These are phyloP conservation scores for Sminthurinus aureus DNA, from an alignment of 2,888 invertebrate genomes.

Conservation along the genomic window DNA sequence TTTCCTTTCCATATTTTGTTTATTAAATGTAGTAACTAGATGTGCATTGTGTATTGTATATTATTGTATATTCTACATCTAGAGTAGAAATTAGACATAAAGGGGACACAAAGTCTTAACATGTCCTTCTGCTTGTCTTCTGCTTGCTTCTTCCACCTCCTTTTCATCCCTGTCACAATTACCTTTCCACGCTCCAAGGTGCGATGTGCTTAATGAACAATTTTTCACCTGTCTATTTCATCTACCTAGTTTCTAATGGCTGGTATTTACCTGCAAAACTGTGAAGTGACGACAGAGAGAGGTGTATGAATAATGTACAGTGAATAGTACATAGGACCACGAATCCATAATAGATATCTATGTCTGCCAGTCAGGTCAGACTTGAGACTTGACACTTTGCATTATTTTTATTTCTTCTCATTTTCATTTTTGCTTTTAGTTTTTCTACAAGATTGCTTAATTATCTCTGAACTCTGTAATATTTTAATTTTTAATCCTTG, in stretches of 20 bases:
- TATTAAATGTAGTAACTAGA: neutral
- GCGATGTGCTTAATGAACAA: slow-evolving; percentile 49
- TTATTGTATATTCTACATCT: neutral
- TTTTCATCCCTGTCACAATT: slow-evolving; percentile 26
- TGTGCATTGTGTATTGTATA: neutral
- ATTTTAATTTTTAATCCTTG: neutral
- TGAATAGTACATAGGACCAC: no score
- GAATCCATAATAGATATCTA: neutral
- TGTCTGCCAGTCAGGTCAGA: neutral
- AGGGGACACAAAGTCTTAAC: no score
- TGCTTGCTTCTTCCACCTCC: slow-evolving; percentile 4
- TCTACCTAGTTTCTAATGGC: neutral
- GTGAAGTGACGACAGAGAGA: neutral
- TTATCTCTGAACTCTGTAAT: no score
- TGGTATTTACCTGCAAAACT: neutral
- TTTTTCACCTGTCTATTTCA: slow-evolving; percentile 49
- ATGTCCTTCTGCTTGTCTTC: neutral
- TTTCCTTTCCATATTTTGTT: neutral
- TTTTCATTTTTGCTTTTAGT: no score
- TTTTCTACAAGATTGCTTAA: no score
- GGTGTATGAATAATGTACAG: no score
- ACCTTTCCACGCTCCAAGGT: slow-evolving; percentile 39
- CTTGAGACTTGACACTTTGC: no score
- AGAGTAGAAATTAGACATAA: no score
- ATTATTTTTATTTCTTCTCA: neutral